Conservation (phyloP, 2,888 invertebrate species). For the Alentia gelatinosa region DNA sequence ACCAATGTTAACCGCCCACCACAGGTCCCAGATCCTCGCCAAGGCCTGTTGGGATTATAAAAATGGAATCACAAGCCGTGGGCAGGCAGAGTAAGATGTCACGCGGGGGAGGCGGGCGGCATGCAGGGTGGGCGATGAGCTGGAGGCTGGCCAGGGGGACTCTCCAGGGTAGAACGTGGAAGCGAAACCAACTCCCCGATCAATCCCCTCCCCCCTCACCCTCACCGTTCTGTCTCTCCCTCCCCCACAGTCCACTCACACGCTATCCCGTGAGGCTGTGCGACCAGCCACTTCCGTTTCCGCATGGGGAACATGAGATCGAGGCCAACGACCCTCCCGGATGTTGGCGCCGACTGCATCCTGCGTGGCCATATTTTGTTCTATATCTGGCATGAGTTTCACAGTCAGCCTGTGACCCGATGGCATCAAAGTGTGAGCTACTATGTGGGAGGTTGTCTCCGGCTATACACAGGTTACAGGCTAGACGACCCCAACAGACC, state of each 20-base stretch:
- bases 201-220: background rate
- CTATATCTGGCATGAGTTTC: background rate
- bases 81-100: background rate
- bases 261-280: background rate
- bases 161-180: background rate
- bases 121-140: background rate
- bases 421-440: background rate
- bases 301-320: background rate
- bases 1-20: background rate
- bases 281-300: conserved; percentile 10
- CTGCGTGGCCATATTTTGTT: background rate
- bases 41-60: background rate
- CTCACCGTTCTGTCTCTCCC: too few species aligned
- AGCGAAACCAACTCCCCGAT: background rate
- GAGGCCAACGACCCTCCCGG: background rate
- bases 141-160: background rate
- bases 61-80: conserved; percentile 2
- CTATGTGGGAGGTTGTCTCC: too few species aligned
- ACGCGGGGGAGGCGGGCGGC: background rate
- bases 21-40: background rate
- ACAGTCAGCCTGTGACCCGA: background rate
- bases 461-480: background rate
- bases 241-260: conserved; percentile 2
- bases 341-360: background rate
- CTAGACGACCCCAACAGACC: too few species aligned